Conservation (phyloP, 2,797 vertebrate species). For the Takifugu rubripes region DNA sequence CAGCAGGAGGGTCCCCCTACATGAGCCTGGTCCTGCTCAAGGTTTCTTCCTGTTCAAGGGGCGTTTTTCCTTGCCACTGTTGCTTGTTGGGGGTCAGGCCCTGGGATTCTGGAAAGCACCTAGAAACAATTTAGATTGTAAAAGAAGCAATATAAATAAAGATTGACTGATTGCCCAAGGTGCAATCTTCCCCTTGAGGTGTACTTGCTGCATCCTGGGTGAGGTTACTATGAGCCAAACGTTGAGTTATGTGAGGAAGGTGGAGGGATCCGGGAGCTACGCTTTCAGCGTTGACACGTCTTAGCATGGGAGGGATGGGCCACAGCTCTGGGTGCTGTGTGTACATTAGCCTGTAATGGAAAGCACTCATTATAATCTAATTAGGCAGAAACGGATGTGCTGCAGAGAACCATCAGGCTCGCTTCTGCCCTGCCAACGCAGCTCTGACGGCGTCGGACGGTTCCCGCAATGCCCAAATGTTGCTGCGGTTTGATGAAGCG, state of each 20-base stretch:
- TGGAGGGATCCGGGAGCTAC: constrained; percentile 25
- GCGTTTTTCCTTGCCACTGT: too few relatives aligned
- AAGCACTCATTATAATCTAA: constrained; percentile 80
- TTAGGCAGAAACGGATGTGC: constrained; percentile 74
- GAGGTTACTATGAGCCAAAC: constrained; percentile 38
- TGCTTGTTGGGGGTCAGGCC: too few relatives aligned
- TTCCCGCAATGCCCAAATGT: constrained; percentile 4
- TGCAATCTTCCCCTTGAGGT: too few relatives aligned
- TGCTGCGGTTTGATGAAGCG: neutral
- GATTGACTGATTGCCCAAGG: too few relatives aligned
- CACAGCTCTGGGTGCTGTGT: constrained; percentile 49
- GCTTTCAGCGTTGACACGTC: constrained; percentile 54
- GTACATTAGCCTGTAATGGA: constrained; percentile 66
- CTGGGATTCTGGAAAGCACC: too few relatives aligned
- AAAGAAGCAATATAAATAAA: too few relatives aligned
- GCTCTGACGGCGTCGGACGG: constrained; percentile 17
- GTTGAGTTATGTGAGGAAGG: constrained; percentile 21
- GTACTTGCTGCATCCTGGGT: too few relatives aligned
- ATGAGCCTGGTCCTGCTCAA: too few relatives aligned
- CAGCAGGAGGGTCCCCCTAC: too few relatives aligned
- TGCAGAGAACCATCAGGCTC: constrained; percentile 66
- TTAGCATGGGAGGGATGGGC: constrained; percentile 51
- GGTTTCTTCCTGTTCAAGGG: too few relatives aligned
- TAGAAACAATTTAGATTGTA: too few relatives aligned
- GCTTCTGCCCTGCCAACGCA: constrained; percentile 45